phyloP scores from a whole-genome alignment of 2,797 vertebrate genomes.

The Chelonia mydas region DNA sequence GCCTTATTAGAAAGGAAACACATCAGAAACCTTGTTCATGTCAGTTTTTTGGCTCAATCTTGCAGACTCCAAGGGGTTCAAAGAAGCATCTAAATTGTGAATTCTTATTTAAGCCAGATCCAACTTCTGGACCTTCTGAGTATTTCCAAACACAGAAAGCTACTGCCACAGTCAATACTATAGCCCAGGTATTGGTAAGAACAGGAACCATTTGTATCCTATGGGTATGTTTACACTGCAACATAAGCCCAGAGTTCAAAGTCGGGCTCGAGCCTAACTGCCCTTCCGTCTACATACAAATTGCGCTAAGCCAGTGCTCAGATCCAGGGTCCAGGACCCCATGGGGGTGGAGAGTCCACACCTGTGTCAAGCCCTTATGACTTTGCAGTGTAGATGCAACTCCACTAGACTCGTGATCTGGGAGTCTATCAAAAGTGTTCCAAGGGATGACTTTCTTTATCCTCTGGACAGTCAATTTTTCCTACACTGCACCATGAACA shows the following conservation, averaged over 20 bases:
- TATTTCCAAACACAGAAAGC: not conserved
- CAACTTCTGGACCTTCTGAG: not conserved
- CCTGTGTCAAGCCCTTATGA: not conserved
- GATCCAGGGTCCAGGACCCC: not conserved
- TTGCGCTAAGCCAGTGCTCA: not conserved
- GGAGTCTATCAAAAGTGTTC: not conserved
- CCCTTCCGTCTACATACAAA: not conserved
- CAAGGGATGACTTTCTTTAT: not conserved
- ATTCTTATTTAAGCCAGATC: accelerated
- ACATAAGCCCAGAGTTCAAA: not conserved
- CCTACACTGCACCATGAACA: too few relatives aligned
- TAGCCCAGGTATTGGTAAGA: not conserved
- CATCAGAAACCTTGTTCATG: not conserved
- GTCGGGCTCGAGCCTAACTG: not conserved
- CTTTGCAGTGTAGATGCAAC: not conserved
- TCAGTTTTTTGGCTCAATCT: not conserved
- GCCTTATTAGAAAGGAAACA: not conserved
- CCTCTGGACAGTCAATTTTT: not conserved
- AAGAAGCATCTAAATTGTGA: not conserved
- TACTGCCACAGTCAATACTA: not conserved
- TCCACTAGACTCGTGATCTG: not conserved
- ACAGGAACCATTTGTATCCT: not conserved
- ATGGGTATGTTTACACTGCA: not conserved
- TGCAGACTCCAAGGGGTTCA: not conserved
- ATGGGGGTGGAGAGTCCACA: not conserved